Evolutionary conservation across 1,140 invertebrate genomes (phyloP).

Genomic region (Camponotus vicinus): DNA sequence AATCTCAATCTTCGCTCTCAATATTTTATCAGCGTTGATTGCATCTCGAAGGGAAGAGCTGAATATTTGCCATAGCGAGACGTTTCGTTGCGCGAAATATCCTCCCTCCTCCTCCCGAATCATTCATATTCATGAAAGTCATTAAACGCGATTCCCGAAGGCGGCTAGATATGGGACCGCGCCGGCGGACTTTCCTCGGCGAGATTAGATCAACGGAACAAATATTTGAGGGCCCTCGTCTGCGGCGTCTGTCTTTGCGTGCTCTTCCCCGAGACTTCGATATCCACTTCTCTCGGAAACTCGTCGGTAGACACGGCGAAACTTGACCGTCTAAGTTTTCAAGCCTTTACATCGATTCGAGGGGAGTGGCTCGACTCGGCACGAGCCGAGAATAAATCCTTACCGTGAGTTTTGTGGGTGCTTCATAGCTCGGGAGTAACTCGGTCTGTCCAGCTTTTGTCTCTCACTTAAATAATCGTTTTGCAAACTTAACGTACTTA

Average conservation of each 20-base stretch:
- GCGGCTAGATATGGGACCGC: background rate
- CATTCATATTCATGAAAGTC: conserved; percentile 57
- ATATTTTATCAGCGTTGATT: conserved; percentile 42
- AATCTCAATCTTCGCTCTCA: conserved; percentile 6
- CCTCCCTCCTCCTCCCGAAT: background rate
- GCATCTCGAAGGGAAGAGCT: background rate
- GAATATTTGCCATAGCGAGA: background rate
- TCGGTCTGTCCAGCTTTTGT: background rate
- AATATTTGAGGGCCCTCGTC: conserved; percentile 52
- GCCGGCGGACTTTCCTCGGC: conserved; percentile 19
- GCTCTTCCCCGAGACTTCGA: background rate
- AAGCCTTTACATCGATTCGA: conserved; percentile 64
- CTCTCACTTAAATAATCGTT: conserved; percentile 53
- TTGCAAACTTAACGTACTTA: background rate
- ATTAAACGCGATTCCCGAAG: conserved; percentile 56
- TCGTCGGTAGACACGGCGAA: background rate
- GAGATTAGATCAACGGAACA: conserved; percentile 54
- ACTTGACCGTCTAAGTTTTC: conserved; percentile 35
- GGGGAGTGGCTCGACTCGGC: conserved; percentile 33
- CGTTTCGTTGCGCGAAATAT: conserved; percentile 17
- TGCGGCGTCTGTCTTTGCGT: conserved; percentile 46
- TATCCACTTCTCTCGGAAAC: conserved; percentile 22
- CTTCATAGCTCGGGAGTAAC: conserved; percentile 50
- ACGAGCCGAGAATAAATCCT: conserved; percentile 61
- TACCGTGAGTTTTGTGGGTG: conserved; percentile 54